Evolutionary conservation across 64 coral and sea anemone genomes (phyloP).

Genomic region (Trachythela sp.): DNA sequence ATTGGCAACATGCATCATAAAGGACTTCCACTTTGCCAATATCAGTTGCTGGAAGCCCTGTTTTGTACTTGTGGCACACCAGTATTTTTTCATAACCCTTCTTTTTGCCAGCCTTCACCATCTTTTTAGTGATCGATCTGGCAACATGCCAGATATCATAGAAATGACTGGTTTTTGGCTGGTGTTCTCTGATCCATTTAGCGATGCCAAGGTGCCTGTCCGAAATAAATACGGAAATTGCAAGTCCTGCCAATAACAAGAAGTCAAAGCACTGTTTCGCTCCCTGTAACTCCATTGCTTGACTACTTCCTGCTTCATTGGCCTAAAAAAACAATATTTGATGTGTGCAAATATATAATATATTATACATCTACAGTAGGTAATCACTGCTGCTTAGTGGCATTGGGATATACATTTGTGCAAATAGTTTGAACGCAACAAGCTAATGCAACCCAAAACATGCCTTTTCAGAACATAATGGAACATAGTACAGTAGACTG

Average conservation of each 20-base stretch:
- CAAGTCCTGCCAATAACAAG: neutral
- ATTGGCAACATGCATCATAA: neutral
- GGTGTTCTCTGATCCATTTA: constrained; percentile 40
- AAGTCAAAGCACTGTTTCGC: constrained; percentile 27
- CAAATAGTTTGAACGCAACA: too few relatives aligned
- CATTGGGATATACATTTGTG: too few relatives aligned
- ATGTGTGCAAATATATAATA: neutral
- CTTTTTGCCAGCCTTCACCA: constrained; percentile 28
- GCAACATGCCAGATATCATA: constrained; percentile 57
- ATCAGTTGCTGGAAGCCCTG: neutral
- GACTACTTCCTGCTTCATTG: constrained; percentile 56
- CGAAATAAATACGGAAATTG: constrained; percentile 28
- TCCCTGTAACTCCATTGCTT: constrained; percentile 46
- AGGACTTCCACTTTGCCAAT: neutral
- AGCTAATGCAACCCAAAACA: too few relatives aligned
- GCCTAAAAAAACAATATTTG: constrained; percentile 28
- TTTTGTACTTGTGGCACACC: neutral
- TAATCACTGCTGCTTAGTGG: too few relatives aligned
- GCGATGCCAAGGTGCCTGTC: constrained; percentile 40
- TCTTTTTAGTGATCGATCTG: neutral
- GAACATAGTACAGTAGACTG: too few relatives aligned
- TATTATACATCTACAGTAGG: neutral
- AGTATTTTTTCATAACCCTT: neutral
- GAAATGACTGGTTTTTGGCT: neutral
- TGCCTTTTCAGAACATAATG: too few relatives aligned